Conservation (phyloP, 2,888 invertebrate species). For the Acanthoscelides obtectus region DNA sequence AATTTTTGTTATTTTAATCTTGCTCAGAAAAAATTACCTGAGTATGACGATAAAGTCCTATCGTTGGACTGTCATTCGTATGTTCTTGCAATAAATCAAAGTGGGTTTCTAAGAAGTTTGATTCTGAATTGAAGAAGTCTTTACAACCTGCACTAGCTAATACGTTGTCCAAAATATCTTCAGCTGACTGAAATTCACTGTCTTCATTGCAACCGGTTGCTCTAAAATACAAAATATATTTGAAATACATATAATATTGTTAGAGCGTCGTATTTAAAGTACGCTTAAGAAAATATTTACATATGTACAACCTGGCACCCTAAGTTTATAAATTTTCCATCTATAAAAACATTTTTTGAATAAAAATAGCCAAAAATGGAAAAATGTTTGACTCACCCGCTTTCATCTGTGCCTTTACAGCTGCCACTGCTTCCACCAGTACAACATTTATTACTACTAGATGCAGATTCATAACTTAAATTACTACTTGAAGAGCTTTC, state of each 20-base stretch:
- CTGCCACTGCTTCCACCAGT: slow-evolving; percentile 22
- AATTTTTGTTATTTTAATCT: slow-evolving; percentile 3
- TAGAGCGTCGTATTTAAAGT: no score
- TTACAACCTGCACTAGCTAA: slow-evolving; percentile 43
- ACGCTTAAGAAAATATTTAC: no score
- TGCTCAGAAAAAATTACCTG: slow-evolving; percentile 26
- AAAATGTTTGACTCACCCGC: slow-evolving; percentile 21
- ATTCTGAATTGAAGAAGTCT: slow-evolving; percentile 42
- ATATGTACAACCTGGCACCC: no score
- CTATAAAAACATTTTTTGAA: no score
- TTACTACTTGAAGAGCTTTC: slow-evolving; percentile 46
- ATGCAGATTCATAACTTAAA: slow-evolving; percentile 52
- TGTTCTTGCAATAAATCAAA: slow-evolving; percentile 38
- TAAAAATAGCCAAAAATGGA: not conserved
- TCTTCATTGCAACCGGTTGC: slow-evolving; percentile 18
- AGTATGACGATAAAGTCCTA: slow-evolving; percentile 21
- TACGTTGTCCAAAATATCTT: slow-evolving; percentile 50
- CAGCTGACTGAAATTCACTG: slow-evolving; percentile 53
- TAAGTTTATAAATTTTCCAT: no score
- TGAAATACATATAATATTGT: no score
- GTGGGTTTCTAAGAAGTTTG: slow-evolving; percentile 43
- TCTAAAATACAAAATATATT: no score
- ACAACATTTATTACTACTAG: slow-evolving; percentile 39
- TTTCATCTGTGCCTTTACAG: slow-evolving; percentile 27
- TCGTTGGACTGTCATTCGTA: slow-evolving; percentile 18